Percentiles rank a stretch among this genome's conserved stretches.
Conservation (phyloP, 2,888 invertebrate species). For the Caenorhabditis drosophilae region DNA sequence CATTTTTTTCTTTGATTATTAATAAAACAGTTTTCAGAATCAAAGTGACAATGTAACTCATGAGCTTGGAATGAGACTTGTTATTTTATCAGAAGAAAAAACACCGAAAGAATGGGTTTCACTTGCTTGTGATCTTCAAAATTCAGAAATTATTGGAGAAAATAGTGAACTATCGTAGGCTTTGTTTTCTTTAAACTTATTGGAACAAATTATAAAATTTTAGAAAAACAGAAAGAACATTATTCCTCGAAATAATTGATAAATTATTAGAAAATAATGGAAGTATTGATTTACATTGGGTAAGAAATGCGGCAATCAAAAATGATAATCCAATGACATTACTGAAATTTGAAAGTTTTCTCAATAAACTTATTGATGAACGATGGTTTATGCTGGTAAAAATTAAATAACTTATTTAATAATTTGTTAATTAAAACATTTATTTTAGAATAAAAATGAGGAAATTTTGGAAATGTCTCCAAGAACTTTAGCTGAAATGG, state of each 20-base stretch:
- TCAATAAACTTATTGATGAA: constrained; percentile 11
- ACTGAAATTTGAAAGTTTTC: constrained; percentile 7
- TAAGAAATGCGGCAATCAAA: not conserved
- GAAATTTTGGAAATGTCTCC: constrained; percentile 14
- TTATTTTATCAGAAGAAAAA: constrained; percentile 18
- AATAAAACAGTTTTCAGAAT: not conserved
- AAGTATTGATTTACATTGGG: not conserved
- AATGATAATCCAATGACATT: constrained; percentile 2
- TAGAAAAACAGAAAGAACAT: constrained; percentile 22
- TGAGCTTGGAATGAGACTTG: constrained; percentile 12
- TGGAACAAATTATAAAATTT: not conserved
- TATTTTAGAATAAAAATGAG: not conserved
- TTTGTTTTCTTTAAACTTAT: not conserved
- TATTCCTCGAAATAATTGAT: constrained; percentile 14
- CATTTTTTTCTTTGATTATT: not conserved
- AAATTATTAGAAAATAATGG: constrained; percentile 17
- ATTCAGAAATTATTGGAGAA: constrained; percentile 22
- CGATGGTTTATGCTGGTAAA: constrained; percentile 13
- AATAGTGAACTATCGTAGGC: constrained; percentile 15
- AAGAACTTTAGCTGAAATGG: constrained; percentile 23
- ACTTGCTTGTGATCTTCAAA: constrained; percentile 18
- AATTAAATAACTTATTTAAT: not conserved
- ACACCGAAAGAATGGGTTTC: constrained; percentile 20
- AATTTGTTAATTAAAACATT: not conserved
- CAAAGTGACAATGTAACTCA: not conserved